These are phyloP conservation scores for Mareca penelope DNA, from an alignment of 2,797 vertebrate species.

Conservation along the genomic window DNA sequence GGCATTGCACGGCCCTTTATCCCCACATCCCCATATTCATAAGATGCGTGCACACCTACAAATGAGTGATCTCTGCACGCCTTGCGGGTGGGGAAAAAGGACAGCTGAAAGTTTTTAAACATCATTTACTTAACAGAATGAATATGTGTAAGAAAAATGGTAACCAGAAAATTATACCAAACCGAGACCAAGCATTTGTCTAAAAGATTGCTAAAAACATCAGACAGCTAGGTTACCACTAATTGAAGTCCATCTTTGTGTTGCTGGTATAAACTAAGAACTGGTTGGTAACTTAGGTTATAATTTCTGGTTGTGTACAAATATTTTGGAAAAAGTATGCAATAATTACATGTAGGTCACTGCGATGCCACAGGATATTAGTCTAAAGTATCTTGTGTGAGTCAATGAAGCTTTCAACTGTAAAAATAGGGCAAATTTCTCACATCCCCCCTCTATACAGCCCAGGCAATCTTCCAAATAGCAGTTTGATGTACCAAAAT, in stretches of 20 bases:
- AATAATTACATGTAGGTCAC: slow-evolving; percentile 85
- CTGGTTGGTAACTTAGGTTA: slow-evolving; percentile 49
- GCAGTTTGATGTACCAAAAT: slow-evolving; percentile 37
- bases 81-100: not conserved
- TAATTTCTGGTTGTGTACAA: slow-evolving; percentile 74
- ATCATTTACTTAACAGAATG: slow-evolving; percentile 39
- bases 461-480: slow-evolving; percentile 63
- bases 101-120: slow-evolving; percentile 11
- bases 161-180: slow-evolving; percentile 44
- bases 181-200: slow-evolving; percentile 31
- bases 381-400: slow-evolving; percentile 72
- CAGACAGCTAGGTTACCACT: not conserved
- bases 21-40: not conserved
- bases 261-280: slow-evolving; percentile 53
- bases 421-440: slow-evolving; percentile 86
- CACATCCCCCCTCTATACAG: slow-evolving; percentile 72
- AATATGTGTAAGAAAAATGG: slow-evolving; percentile 51
- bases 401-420: slow-evolving; percentile 74
- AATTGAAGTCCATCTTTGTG: slow-evolving; percentile 50
- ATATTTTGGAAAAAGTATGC: slow-evolving; percentile 76
- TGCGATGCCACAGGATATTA: slow-evolving; percentile 75
- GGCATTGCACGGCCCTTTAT: not conserved
- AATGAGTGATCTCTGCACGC: not conserved
- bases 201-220: slow-evolving; percentile 51
- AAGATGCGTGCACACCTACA: not conserved